Base-by-base conservation (phyloP, 2,113 vertebrate genomes). In the Pogonocichla stellata region DNA sequence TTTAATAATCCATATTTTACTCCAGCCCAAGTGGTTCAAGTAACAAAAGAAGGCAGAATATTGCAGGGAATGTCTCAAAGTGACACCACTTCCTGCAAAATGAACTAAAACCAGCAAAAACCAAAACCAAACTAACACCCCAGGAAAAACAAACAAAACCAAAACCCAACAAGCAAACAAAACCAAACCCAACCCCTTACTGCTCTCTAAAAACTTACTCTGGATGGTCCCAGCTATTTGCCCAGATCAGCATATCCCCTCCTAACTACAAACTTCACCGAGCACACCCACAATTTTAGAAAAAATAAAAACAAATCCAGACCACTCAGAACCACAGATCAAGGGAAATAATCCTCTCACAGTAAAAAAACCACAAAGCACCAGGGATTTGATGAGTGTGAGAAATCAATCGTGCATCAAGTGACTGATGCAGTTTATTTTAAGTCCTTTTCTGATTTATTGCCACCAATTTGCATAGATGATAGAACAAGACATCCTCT, bases 371-470 rank as follows among this genome's bases (percentile, higher is more conserved):
- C 12, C 89, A 95, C 71, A 96, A 92, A 94, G 81, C 71, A 88
- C 40, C 85, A 91, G 88, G 69, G 74, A 80, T 74, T 91, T 94
- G 92, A 92, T 73, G 74, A 79, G 80, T 57, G 28, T 48, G 54
- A 95, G 90, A 75, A 97, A 96, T 93, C 96, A 96, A 91, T 94
- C 38, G 5, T 56, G 80, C 79, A 75, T 70, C 80, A 81, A 86
- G 71, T 45, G 0, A 90, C 90, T 92, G 86, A 80, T 56, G 72
- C 2, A 5, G 81, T 91, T 95, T 96, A 94, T 95, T 95, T 96
- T 70, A 93, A 92, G 92, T 95, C 94, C 79, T 95, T 72, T 86
- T 94, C 84, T 96, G 94, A 97, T 96, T 96, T 95, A 96, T 90
- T 90, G 86, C 86, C 6, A 17, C 60, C 80, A 95, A 96, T 97